phyloP scores from a whole-genome alignment of 2,113 vertebrate species.

The Sceloporus tristichus region DNA sequence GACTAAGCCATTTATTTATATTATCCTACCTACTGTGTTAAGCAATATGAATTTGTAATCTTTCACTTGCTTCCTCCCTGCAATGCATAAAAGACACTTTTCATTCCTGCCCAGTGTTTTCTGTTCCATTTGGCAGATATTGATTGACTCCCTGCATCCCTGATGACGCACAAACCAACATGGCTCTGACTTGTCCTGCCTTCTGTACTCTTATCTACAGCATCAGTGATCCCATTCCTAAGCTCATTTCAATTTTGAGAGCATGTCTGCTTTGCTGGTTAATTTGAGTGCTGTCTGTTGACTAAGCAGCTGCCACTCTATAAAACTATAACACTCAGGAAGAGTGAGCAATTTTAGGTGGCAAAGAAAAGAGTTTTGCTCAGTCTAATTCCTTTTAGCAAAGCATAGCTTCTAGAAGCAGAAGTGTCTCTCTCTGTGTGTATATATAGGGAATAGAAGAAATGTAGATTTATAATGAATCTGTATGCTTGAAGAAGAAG shows the following conservation, averaged over 20 bases:
- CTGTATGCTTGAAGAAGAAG: not conserved
- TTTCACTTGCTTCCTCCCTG: slow-evolving; percentile 4
- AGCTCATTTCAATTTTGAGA: slow-evolving; percentile 28
- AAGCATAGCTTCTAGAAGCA: slow-evolving; percentile 9
- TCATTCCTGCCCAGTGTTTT: not conserved
- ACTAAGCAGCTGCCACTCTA: slow-evolving; percentile 21
- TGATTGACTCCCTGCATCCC: not conserved
- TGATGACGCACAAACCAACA: not conserved
- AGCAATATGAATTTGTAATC: not conserved
- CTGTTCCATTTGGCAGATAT: not conserved
- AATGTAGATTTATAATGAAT: slow-evolving; percentile 10
- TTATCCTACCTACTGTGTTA: not conserved
- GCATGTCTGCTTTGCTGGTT: not conserved
- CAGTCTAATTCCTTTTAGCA: not conserved
- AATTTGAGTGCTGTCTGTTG: slow-evolving; percentile 25
- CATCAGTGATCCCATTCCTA: not conserved
- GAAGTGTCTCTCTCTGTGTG: not conserved
- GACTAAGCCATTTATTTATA: slow-evolving; percentile 21
- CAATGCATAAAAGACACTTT: not conserved
- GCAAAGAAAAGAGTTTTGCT: slow-evolving; percentile 1
- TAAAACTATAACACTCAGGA: slow-evolving; percentile 31
- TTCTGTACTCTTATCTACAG: not conserved
- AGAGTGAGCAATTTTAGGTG: slow-evolving; percentile 43
- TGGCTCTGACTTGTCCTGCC: not conserved
- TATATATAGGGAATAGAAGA: not conserved